A percentile compares a stretch with the other conserved stretches of the same genome.
Evolutionary conservation across 2,797 vertebrate genomes (phyloP).

Genomic region (Pseudochaenichthys georgianus): DNA sequence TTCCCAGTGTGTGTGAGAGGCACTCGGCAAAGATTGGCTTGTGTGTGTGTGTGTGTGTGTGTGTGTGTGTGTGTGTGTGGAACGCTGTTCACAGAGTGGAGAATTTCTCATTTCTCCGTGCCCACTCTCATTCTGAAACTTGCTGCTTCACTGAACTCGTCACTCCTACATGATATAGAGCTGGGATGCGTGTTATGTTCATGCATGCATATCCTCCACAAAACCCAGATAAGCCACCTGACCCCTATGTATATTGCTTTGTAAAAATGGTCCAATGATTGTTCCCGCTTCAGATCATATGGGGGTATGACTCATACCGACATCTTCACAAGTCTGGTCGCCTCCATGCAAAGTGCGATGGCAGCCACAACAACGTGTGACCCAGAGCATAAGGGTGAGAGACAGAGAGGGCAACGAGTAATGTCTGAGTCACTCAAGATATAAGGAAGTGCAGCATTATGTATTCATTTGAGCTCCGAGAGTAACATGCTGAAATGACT

Average conservation of each 20-base stretch:
- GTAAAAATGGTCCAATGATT: constrained; percentile 5
- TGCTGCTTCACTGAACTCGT: neutral
- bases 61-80: neutral
- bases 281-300: constrained; percentile 10
- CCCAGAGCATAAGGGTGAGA: neutral
- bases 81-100: neutral
- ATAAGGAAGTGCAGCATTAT: neutral
- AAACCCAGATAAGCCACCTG: neutral
- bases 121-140: constrained; percentile 32
- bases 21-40: too few species aligned
- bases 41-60: neutral
- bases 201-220: neutral
- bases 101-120: constrained; percentile 6
- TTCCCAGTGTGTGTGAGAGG: constrained; percentile 26
- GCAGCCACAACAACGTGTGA: constrained; percentile 27
- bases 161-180: neutral
- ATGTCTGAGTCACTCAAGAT: neutral
- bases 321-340: constrained; percentile 17
- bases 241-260: neutral
- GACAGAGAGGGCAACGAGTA: neutral
- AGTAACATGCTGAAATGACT: too few species aligned
- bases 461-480: neutral
- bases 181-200: neutral
- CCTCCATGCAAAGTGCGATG: neutral
- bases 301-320: constrained; percentile 51